phyloP scores from a whole-genome alignment of 2,113 vertebrate genomes.

The Cephalopterus ornatus region DNA sequence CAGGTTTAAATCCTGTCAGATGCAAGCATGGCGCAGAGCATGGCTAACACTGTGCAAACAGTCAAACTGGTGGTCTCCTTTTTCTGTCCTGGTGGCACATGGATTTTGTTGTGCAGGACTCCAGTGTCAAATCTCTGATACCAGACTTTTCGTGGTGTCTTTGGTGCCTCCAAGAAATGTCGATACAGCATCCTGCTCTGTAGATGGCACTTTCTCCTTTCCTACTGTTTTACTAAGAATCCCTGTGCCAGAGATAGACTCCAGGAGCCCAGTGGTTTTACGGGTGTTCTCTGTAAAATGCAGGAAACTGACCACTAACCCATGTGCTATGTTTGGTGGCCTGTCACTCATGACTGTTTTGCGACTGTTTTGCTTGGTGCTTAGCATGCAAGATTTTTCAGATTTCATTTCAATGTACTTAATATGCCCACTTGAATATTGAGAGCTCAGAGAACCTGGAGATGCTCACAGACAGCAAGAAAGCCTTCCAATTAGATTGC shows the following conservation, averaged over 20 bases:
- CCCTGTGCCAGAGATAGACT: not conserved
- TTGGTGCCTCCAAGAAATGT: not conserved
- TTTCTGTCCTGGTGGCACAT: not conserved
- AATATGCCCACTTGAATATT: not conserved
- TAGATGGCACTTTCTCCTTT: not conserved
- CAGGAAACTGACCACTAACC: too few relatives aligned
- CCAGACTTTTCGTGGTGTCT: not conserved
- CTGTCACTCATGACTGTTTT: not conserved
- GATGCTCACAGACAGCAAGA: not conserved
- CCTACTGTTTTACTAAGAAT: not conserved
- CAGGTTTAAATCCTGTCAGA: not conserved
- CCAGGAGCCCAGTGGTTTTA: not conserved
- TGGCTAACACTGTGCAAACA: not conserved
- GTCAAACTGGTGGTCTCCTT: not conserved
- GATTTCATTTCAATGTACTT: not conserved
- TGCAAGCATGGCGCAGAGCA: not conserved
- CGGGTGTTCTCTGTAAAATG: not conserved
- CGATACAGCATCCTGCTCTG: accelerated
- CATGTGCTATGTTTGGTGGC: too few relatives aligned
- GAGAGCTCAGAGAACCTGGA: not conserved
- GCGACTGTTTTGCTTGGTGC: not conserved
- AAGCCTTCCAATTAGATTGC: not conserved
- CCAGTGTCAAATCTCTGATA: not conserved
- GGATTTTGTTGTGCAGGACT: not conserved
- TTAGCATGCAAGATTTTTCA: not conserved